phyloP scores from a whole-genome alignment of 1,140 invertebrate species.

The Solen grandis region DNA sequence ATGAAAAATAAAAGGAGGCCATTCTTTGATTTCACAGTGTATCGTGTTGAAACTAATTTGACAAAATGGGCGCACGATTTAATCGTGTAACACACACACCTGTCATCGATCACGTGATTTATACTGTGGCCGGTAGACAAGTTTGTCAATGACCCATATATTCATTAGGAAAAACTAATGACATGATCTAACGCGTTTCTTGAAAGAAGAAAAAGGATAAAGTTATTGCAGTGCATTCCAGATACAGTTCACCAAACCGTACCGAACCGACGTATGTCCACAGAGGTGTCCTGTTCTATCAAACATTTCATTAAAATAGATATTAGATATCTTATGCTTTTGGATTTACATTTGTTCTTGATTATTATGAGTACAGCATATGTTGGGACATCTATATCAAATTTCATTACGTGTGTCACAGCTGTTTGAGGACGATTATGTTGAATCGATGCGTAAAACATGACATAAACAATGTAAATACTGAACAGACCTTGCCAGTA shows the following conservation, averaged over 20 bases:
- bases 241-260: too few relatives aligned
- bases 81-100: background rate
- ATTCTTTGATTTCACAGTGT: slow-evolving; percentile 26
- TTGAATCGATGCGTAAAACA: too few relatives aligned
- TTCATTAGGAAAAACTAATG: slow-evolving; percentile 32
- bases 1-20: slow-evolving; percentile 18
- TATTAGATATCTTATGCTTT: background rate
- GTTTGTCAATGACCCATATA: slow-evolving; percentile 21
- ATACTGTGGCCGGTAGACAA: background rate
- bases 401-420: too few relatives aligned
- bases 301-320: background rate
- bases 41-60: slow-evolving; percentile 35
- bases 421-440: too few relatives aligned
- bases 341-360: background rate
- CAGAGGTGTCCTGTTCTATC: too few relatives aligned
- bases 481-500: too few relatives aligned
- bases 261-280: too few relatives aligned
- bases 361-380: too few relatives aligned
- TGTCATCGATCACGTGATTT: background rate
- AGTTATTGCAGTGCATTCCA: background rate
- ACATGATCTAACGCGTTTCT: slow-evolving; percentile 29
- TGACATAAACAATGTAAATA: too few relatives aligned
- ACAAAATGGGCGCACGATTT: background rate
- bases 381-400: too few relatives aligned
- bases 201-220: background rate